Percentiles rank a stretch among this genome's conserved stretches.
These are phyloP conservation scores for Brachionus plicatilis DNA, from an alignment of 1,140 invertebrate species.

Conservation along the genomic window DNA sequence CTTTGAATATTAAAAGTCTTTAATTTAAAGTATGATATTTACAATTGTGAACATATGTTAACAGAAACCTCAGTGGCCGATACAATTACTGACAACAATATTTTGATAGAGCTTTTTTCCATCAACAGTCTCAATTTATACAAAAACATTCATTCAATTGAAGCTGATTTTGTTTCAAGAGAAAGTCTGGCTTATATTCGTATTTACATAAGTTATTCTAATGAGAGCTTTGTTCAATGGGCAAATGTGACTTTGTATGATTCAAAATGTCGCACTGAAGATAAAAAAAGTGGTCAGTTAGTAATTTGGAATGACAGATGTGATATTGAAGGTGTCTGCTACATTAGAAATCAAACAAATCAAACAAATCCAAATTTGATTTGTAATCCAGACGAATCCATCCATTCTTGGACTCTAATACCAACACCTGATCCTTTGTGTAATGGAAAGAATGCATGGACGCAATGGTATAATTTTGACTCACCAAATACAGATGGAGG, in stretches of 20 bases:
- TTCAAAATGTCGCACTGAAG: background rate
- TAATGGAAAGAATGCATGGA: slow-evolving; percentile 14
- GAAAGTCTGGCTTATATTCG: background rate
- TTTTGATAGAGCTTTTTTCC: background rate
- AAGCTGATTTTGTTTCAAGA: background rate
- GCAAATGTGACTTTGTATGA: slow-evolving; percentile 1
- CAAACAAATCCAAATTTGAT: background rate
- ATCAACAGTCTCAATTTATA: background rate
- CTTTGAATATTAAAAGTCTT: too few species aligned
- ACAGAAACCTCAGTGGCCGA: background rate
- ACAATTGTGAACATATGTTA: background rate
- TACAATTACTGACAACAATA: background rate
- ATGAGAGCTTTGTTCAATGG: background rate
- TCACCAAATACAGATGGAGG: background rate
- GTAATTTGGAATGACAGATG: background rate
- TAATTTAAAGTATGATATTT: background rate
- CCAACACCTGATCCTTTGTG: slow-evolving; percentile 32
- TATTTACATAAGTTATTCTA: background rate
- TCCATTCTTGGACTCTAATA: background rate
- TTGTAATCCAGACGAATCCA: slow-evolving; percentile 24
- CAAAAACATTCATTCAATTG: background rate
- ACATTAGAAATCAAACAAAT: background rate
- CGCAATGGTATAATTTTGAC: slow-evolving; percentile 9
- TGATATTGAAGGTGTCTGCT: slow-evolving; percentile 26
- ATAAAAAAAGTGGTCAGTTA: background rate